Evolutionary conservation across 2,888 invertebrate species (phyloP).

Genomic region (Mactromeris polynyma): DNA sequence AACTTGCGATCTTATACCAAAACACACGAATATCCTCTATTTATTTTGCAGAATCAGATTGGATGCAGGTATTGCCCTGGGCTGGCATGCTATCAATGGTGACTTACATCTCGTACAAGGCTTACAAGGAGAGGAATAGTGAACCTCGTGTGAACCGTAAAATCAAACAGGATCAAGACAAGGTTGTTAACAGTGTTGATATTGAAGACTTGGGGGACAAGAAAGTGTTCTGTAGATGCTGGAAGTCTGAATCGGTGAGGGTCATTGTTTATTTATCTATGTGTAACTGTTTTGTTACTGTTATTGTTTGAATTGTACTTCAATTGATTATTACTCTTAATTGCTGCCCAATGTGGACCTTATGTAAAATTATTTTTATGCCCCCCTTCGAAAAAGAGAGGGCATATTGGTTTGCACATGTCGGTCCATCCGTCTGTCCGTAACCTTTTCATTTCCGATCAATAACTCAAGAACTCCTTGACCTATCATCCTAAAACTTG

Average conservation of each 20-base stretch:
- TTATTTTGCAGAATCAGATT: conserved; percentile 89
- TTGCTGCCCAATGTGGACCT: no score
- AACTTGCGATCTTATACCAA: no score
- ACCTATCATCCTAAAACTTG: no score
- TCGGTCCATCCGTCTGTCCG: no score
- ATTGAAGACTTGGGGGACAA: conserved; percentile 96
- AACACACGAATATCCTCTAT: no score
- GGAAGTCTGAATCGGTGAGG: conserved; percentile 91
- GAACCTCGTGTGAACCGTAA: conserved; percentile 89
- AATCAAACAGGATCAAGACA: conserved; percentile 93
- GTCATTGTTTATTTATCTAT: neutral
- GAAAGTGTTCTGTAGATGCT: conserved; percentile 97
- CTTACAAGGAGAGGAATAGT: conserved; percentile 70
- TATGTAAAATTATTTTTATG: no score
- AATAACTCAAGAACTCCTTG: no score
- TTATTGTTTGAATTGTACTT: no score
- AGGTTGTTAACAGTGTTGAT: conserved; percentile 96
- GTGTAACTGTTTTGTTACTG: neutral
- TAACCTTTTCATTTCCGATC: no score
- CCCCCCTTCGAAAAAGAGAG: no score
- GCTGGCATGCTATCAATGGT: conserved; percentile 93
- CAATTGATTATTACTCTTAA: no score
- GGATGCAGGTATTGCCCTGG: conserved; percentile 94
- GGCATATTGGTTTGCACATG: no score
- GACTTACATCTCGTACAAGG: conserved; percentile 90